These are phyloP conservation scores for Eonycteris spelaea DNA, from an alignment of 2,113 vertebrate species.

Conservation along the genomic window DNA sequence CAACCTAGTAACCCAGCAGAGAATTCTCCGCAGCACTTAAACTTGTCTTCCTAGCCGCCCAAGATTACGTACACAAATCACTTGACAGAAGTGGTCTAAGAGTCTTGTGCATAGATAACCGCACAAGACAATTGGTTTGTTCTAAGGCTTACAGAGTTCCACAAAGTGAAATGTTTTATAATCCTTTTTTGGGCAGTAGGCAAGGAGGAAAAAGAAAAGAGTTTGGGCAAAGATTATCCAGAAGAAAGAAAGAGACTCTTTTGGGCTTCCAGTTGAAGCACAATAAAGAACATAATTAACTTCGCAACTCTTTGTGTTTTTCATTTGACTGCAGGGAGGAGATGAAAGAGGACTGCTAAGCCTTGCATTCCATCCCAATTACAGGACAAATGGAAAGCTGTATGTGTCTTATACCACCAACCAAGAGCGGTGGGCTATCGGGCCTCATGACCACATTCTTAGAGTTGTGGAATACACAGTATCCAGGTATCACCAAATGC, in stretches of 20 bases:
- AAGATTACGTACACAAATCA: slow-evolving; percentile 98
- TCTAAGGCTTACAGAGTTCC: slow-evolving; percentile 84
- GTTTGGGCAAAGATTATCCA: slow-evolving; percentile 87
- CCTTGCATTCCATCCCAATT: slow-evolving; percentile 99
- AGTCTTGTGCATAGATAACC: slow-evolving; percentile 87
- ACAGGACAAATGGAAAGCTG: slow-evolving; percentile 99
- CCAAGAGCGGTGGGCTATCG: slow-evolving; percentile 98
- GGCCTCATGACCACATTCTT: slow-evolving; percentile 99
- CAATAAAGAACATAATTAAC: slow-evolving; percentile 97
- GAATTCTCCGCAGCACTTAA: slow-evolving; percentile 94
- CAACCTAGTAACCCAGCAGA: slow-evolving; percentile 91
- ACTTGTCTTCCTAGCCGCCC: slow-evolving; percentile 91
- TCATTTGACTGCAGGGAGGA: slow-evolving; percentile 98
- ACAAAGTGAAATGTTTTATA: slow-evolving; percentile 94
- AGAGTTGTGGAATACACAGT: slow-evolving; percentile 99
- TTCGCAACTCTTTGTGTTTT: slow-evolving; percentile 97
- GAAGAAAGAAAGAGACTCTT: slow-evolving; percentile 84
- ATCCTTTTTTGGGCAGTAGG: slow-evolving; percentile 93
- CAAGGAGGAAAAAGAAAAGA: slow-evolving; percentile 85
- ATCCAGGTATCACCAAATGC: slow-evolving; percentile 87
- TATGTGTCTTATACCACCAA: slow-evolving; percentile 99
- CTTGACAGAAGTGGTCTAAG: slow-evolving; percentile 89
- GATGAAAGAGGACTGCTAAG: slow-evolving; percentile 99
- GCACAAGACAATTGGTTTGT: slow-evolving; percentile 87
- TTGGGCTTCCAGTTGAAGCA: slow-evolving; percentile 86